These are phyloP conservation scores for Scaptomyza montana DNA, from an alignment of 1,140 invertebrate genomes.

Conservation along the genomic window DNA sequence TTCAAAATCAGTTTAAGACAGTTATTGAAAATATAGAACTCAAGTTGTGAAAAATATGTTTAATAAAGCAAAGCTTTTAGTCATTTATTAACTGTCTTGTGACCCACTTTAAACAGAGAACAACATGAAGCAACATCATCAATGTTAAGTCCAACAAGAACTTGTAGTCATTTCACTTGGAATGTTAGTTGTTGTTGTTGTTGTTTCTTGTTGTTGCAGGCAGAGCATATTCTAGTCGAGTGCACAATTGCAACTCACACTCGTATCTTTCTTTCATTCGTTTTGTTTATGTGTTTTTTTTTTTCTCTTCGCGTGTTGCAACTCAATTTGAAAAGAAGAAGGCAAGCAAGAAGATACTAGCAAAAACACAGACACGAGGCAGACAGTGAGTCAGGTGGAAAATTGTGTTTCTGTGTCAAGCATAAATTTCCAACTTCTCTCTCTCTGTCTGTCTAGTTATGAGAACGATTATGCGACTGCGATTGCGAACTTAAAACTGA, in stretches of 20 bases:
- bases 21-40: too few species aligned
- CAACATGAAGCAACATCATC: not conserved
- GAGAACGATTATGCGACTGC: slow-evolving; percentile 61
- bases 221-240: slow-evolving; percentile 37
- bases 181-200: not conserved
- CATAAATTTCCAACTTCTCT: slow-evolving; percentile 65
- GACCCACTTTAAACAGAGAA: not conserved
- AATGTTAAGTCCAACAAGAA: not conserved
- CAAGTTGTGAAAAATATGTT: too few species aligned
- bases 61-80: not conserved
- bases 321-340: slow-evolving; percentile 51
- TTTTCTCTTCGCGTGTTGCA: slow-evolving; percentile 45
- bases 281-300: not conserved
- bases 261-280: not conserved
- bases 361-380: slow-evolving; percentile 40
- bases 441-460: slow-evolving; percentile 13
- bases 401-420: slow-evolving; percentile 82
- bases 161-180: slow-evolving; percentile 6
- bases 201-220: not conserved
- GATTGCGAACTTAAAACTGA: slow-evolving; percentile 8
- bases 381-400: slow-evolving; percentile 37
- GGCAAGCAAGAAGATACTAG: not conserved
- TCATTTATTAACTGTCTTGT: slow-evolving; percentile 6
- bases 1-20: too few species aligned
- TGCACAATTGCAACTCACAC: slow-evolving; percentile 11